Evolutionary conservation across 2,113 vertebrate genomes (phyloP).

Genomic region (Alouatta palliata): DNA sequence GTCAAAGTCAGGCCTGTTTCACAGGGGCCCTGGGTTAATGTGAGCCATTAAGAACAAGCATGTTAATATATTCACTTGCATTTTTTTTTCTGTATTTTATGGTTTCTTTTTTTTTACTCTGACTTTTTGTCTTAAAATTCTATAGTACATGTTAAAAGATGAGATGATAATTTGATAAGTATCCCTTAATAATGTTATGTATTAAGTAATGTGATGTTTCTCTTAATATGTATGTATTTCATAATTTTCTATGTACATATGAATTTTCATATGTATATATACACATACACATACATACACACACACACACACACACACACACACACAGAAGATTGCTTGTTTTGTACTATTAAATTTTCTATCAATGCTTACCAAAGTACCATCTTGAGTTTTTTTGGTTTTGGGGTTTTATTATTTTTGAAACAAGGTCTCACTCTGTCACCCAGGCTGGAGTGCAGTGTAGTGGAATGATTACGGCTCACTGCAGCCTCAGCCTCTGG

Average conservation of each 20-base stretch:
- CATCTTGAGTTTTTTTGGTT: not conserved
- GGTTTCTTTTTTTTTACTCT: not conserved
- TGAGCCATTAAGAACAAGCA: constrained; percentile 52
- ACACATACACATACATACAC: not conserved
- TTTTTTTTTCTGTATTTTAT: constrained; percentile 41
- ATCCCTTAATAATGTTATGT: not conserved
- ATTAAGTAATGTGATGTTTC: not conserved
- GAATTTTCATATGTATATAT: not conserved
- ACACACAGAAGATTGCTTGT: not conserved
- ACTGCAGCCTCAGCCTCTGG: too few species aligned
- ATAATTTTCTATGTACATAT: not conserved
- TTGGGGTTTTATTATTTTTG: too few species aligned
- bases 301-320: not conserved
- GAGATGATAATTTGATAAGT: not conserved
- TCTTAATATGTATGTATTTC: not conserved
- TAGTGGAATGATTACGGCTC: too few species aligned
- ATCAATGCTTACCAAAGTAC: not conserved
- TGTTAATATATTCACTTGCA: constrained; percentile 38
- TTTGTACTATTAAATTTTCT: not conserved
- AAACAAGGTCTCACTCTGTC: too few species aligned
- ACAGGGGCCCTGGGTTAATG: not conserved
- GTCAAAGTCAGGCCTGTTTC: constrained; percentile 23
- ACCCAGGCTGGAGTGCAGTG: too few species aligned
- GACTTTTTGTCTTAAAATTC: constrained; percentile 9
- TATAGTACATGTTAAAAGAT: not conserved